Evolutionary conservation across 2,888 invertebrate species (phyloP), one percentile per base, ranked within the genome.

Genomic region (Mesorhabditis sp.): DNA sequence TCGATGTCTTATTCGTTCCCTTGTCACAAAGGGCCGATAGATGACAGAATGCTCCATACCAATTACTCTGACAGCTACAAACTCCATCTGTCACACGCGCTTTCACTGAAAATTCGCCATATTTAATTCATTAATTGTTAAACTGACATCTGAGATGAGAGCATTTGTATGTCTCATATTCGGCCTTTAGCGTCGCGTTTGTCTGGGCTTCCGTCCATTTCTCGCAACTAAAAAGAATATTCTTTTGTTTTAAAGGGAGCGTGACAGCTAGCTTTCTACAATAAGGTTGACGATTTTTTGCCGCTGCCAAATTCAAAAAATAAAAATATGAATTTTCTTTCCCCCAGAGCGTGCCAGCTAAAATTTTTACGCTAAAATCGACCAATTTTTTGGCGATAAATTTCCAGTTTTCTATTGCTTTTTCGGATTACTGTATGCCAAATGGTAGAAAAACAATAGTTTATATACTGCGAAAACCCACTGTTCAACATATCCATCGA

Each of bases 121-220:
- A 13, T 50, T 50, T 13, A 50, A n/a, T 50, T 2, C 58, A 50
- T 50, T 50, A 13, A 50, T 50, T 50, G 7, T 50, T 50, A 44
- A 4, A 62, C 71, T 50, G 67, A 76, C 80, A 73, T 74, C 82
- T 69, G 65, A 83, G 74, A 65, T 77, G 74, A 70, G 78, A 79
- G 76, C 83, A 83, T 68, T 82, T 83, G 73, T 75, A 80, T 43
- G 73, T 71, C 69, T 83, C 83, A 67, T 83, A 83, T 7, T 74
- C 76, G 43, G 68, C 70, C 62, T 50, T 10, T n/a, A 50, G n/a
- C 10, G 77, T 72, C 41, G 76, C 73, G 7, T 74, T 72, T 64
- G 75, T 76, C 41, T 70, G 67, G 28, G 67, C 72, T 45, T 66
- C 68, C 58, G 77, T 74, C 73, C 74, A 83, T 63, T 75, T 67